Base-by-base conservation (phyloP, 2,797 vertebrate genomes). In the Pelodytes ibericus region DNA sequence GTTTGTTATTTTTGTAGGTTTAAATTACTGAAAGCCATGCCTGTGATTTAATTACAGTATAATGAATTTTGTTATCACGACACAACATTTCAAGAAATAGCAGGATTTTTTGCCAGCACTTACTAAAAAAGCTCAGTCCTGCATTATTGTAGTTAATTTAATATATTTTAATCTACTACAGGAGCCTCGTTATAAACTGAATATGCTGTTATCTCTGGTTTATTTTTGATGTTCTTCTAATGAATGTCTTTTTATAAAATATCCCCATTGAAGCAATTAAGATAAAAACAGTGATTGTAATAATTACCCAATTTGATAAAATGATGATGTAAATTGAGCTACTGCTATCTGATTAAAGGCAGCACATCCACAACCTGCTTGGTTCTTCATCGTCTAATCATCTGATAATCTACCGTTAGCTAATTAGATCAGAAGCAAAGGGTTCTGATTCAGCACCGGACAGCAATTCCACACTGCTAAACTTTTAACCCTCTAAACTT, bases 301-400 rank as follows among this genome's bases (percentile, higher is more conserved):
- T 74, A 74, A 74, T 74, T 74, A 74, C 72, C 33, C 30, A 41
- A 58, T 74, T 36, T 64, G 62, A 66, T 66, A 58, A 66, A 56
- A 57, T 47, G 16, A 58, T 63, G 31, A 47, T 58, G 36, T 58
- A 74, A 66, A 29, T 53, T 26, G 53, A 18, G 24, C 44, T 66
- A 59, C 27, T 47, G 51, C 47, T 74, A 74, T 58, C 72, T 58
- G n/a, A 74, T 66, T 67, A 56, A 57, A 74, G 31, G 29, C 62
- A 26, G 41, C 39, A 65, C 31, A 10, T 64, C 30, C 10, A 11
- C 26, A 56, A 30, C 30, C 36, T 41, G 51, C 11, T 30, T 8
- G 7, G 13, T 64, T 31, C 59, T 30, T 56, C 20, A 44, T 27
- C 27, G n/a, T 36, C 30, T 56, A 73, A 72, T 62, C 61, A 63